Conservation (phyloP, 2,113 vertebrate species). For the Actinemys pallida region DNA sequence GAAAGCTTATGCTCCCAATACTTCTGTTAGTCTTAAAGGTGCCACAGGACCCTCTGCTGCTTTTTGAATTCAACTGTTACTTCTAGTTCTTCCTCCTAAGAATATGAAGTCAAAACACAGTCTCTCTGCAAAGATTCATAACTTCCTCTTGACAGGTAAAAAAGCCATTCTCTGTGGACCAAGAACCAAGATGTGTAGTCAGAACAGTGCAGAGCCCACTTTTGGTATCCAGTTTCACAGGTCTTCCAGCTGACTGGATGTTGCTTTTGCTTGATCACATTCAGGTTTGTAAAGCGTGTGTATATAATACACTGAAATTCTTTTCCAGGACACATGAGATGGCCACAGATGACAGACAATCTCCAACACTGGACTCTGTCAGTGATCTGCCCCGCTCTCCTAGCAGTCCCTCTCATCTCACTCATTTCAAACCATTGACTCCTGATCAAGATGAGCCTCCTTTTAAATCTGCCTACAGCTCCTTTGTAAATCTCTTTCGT, state of each 20-base stretch:
- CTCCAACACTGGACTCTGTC: conserved; percentile 85
- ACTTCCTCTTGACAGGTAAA: background rate
- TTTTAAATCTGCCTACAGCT: conserved; percentile 97
- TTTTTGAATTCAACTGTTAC: background rate
- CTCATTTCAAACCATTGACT: conserved; percentile 97
- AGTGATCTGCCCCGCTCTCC: conserved; percentile 85
- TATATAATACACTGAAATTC: background rate
- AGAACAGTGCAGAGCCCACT: background rate
- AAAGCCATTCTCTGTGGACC: background rate
- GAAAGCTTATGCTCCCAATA: no score
- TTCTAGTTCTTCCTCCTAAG: background rate
- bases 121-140: fast-evolving
- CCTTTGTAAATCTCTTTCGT: conserved; percentile 97
- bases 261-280: background rate
- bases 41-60: no score
- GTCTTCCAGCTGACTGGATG: background rate
- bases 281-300: background rate
- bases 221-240: background rate
- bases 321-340: conserved; percentile 85
- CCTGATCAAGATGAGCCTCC: conserved; percentile 97
- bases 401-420: conserved; percentile 93
- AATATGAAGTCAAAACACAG: background rate
- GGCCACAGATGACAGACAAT: conserved; percentile 92
- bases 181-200: fast-evolving
- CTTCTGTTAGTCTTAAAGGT: no score